Evolutionary conservation across 2,797 vertebrate species (phyloP).

Genomic region (Adrianichthys oophorus): DNA sequence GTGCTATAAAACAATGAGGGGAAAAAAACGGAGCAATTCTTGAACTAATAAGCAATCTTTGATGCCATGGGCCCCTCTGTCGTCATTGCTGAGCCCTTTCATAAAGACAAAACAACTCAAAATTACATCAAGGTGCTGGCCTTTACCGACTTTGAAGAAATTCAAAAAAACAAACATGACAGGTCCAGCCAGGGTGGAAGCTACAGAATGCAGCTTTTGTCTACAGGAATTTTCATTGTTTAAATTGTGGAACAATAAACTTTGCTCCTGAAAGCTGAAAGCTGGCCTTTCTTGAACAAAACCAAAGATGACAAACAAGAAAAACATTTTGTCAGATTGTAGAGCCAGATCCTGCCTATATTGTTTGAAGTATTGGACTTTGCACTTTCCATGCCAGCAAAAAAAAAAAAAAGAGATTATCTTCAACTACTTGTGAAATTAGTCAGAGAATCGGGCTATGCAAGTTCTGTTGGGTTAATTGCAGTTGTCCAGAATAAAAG

Average conservation of each 20-base stretch:
- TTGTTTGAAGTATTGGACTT: not conserved
- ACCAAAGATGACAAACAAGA: constrained; percentile 14
- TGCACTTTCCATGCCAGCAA: no score
- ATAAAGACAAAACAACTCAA: constrained; percentile 40
- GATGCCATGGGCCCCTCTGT: constrained; percentile 47
- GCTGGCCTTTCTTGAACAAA: constrained; percentile 26
- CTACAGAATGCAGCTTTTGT: constrained; percentile 47
- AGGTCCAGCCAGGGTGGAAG: constrained; percentile 48
- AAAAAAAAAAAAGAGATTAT: no score
- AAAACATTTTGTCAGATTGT: not conserved
- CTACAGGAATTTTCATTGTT: constrained; percentile 74
- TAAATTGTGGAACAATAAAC: constrained; percentile 59
- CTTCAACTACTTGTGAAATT: no score
- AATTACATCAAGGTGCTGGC: constrained; percentile 53
- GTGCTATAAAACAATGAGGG: constrained; percentile 68
- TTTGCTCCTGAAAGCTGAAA: constrained; percentile 44
- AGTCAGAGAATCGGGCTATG: no score
- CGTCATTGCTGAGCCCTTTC: constrained; percentile 52
- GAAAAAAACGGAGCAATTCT: constrained; percentile 51
- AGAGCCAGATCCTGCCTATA: not conserved
- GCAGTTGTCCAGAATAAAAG: no score
- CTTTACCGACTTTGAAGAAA: constrained; percentile 56
- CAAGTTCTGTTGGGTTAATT: no score
- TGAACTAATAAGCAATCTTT: constrained; percentile 78
- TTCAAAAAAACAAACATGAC: constrained; percentile 56